Base-by-base conservation (phyloP, 2,113 vertebrate species). In the Brienomyrus longianalis region DNA sequence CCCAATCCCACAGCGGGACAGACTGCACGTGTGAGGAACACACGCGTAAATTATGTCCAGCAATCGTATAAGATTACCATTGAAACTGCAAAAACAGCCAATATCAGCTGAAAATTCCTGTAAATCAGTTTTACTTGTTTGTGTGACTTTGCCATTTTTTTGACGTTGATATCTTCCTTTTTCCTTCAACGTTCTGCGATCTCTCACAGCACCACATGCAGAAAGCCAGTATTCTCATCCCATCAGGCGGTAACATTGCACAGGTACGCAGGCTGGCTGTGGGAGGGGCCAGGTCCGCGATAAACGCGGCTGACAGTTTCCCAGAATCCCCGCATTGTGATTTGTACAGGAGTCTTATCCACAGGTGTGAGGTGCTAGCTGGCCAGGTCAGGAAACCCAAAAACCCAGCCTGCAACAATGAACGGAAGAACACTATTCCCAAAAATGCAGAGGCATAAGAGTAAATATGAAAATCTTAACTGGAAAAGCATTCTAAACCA, bases 51-150 rank as follows among this genome's bases (percentile, higher is more conserved):
- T 89, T 89, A 80, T 54, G 47, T 70, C 47, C n/a, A 50, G 88
- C 50, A 70, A 52, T 48, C 66, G 48, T 89, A 31, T 89, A 80
- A 89, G 66, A 89, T 89, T 89, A 80, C 88, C 87, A 59, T 70
- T 1, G 1, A 80, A 89, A 11, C 88, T 54, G 3, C 5, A 80
- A 83, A 89, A 89, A 39, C 70, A 89, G 88, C 88, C 48, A 19
- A 27, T 52, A 27, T 48, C 83, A 83, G 77, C 15, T 31, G 70
- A 89, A 89, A 89, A 89, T 70, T 89, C 19, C 70, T 83, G 88
- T 80, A 80, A 77, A 89, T 27, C 11, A 80, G 47, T 47, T 66
- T 59, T 66, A n/a, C 54, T 66, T 45, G n/a, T 89, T 70, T 54
- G 17, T 35, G 31, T 89, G 62, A 8, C 27, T 35, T 27, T 51